Base-by-base conservation (phyloP, 2,113 vertebrate genomes). In the Euleptes europaea region DNA sequence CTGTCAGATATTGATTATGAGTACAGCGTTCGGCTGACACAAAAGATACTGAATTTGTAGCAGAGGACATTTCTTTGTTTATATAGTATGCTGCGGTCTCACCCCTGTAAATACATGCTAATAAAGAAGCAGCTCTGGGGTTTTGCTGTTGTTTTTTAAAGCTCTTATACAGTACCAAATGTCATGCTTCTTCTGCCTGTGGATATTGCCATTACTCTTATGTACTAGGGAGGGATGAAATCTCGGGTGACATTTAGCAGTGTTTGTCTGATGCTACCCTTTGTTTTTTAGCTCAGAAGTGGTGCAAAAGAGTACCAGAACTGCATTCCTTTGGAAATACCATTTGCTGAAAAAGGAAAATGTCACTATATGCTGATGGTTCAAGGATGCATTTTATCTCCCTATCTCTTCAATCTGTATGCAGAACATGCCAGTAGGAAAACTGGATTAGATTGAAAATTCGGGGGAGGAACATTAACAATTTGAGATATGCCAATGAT, bases 231-330 rank as follows among this genome's bases (percentile, higher is more conserved):
- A 42, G 71, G 19, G 26, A 31, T 81, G 80, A 73, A 88, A 6
- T 73, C 83, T 51, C 14, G 40, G 65, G 12, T 84, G 86, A 49
- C 63, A 44, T 8, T 13, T 84, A 44, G 78, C 85, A 90, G 86
- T 73, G n/a, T 79, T 86, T 71, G 67, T 84, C 82, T 80, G 38
- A 23, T 7, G 63, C 23, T 35, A 23, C 35, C 40, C 77, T 85
- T 83, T 69, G 60, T 57, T 23, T 83, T n/a, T 69, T 44, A 49
- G 14, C 72, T 93, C 54, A 83, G 75, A 86, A 71, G 70, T 2
- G 21, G 66, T 75, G 42, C 3, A 51, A 66, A 84, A 54, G n/a
- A 38, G 14, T 1, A 57, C 65, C 54, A 81, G 40, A 42, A 75
- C 23, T 9, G 14, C 26, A 65, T 65, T 8, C 6, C 51, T 49